A percentile compares a stretch with the other conserved stretches of the same genome.
phyloP scores from a whole-genome alignment of 1,140 invertebrate species.

The Ceratoteleas bidentatus region DNA sequence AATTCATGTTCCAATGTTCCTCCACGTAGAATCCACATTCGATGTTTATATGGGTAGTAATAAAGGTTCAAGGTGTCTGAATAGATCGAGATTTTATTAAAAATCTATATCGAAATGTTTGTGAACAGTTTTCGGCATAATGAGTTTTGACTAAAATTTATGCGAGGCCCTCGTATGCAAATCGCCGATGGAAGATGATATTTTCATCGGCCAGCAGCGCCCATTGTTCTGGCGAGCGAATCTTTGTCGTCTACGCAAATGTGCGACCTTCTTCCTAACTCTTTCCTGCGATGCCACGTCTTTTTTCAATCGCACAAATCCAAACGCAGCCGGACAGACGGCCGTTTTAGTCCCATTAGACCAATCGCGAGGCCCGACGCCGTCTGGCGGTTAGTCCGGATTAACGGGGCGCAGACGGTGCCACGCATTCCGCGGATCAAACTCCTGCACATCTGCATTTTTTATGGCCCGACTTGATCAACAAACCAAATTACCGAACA shows the following conservation, averaged over 20 bases:
- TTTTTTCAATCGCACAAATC: no score
- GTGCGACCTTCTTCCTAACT: no score
- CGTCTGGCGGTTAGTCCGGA: slow-evolving; percentile 66
- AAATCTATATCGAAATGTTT: no score
- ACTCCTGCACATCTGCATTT: slow-evolving; percentile 50
- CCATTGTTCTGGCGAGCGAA: slow-evolving; percentile 24
- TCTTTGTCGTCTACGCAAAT: no score
- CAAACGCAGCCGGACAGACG: slow-evolving; percentile 43
- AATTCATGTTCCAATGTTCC: no score
- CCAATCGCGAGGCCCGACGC: slow-evolving; percentile 62
- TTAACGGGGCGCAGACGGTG: slow-evolving; percentile 50
- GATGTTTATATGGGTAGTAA: no score
- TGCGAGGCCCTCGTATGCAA: slow-evolving; percentile 4
- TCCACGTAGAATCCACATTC: no score
- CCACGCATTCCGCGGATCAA: slow-evolving; percentile 58
- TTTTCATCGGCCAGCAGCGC: slow-evolving; percentile 12
- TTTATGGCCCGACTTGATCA: slow-evolving; percentile 44
- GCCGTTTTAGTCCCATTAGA: slow-evolving; percentile 64
- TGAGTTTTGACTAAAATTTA: no score
- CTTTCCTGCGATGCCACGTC: no score
- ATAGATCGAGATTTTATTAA: no score
- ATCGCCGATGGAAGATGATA: slow-evolving; percentile 29
- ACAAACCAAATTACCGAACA: slow-evolving; percentile 40
- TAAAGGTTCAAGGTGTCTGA: no score
- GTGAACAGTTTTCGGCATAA: no score